Evolutionary conservation across 2,113 vertebrate genomes (phyloP), one percentile per base, ranked within the genome.

Genomic region (Aythya baeri): DNA sequence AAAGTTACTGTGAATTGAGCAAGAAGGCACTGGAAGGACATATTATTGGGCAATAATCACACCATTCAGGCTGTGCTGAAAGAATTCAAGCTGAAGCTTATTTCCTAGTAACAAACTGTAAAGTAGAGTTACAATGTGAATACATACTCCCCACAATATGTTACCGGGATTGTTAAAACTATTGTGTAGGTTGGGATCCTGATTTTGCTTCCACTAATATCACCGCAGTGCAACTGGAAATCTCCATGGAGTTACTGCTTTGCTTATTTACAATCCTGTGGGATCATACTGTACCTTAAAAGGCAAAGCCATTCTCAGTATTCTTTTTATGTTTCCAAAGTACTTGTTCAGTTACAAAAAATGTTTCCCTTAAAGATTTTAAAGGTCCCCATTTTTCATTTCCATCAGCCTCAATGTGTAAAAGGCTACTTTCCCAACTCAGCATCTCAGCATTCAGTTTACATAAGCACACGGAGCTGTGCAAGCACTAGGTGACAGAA

Each of bases 91-190:
- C 73, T 86, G 65, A 75, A 79, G 17, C 27, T 74, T 76, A 32
- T 90, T 91, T 93, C 74, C 54, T 67, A 29, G 34, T 89, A 89
- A 66, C 12, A 79, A 94, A 93, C n/a, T 79, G 66, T 22, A 14
- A 26, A 81, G 17, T 96, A 14, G 29, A 81, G 17, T 96, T 92
- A 32, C 17, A 54, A 23, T 1, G 4, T 0, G 0, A 88, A 38
- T 62, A 41, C 58, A 29, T 23, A 54, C 6, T 89, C 8, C 23
- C 14, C 27, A 18, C 55, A 74, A 52, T 76, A 71, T 27, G 58
- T 87, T 92, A 76, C 0, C 76, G 32, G 27, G 44, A 82, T 66
- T 76, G 54, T 82, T 94, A 82, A 93, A 93, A 84, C 0, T 0
- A 22, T 41, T 73, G 8, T 41, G n/a, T 43, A 62, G 62, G 21